Conservation (phyloP, 1,140 invertebrate species). For the Megalonaias nervosa region DNA sequence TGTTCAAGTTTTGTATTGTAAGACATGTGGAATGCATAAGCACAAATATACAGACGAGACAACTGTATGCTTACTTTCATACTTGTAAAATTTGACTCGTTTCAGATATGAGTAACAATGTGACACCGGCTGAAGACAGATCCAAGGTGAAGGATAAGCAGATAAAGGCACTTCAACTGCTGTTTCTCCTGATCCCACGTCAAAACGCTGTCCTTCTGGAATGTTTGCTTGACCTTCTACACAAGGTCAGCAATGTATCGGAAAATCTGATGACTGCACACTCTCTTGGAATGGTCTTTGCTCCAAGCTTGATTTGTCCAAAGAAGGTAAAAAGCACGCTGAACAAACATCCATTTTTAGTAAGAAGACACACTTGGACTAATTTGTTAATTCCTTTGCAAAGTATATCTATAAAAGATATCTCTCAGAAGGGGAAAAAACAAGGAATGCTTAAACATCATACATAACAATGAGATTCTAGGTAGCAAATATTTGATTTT, state of each 20-base stretch:
- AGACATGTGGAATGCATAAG: too few species aligned
- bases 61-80: too few species aligned
- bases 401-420: too few species aligned
- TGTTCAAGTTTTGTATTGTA: too few species aligned
- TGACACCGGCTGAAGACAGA: constrained; percentile 41
- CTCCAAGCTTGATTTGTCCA: constrained; percentile 92
- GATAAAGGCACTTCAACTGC: constrained; percentile 84
- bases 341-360: too few species aligned
- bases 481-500: too few species aligned
- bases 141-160: constrained; percentile 69
- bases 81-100: neutral
- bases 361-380: too few species aligned
- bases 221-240: constrained; percentile 82
- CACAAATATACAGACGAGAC: too few species aligned
- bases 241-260: constrained; percentile 80
- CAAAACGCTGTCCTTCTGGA: constrained; percentile 84
- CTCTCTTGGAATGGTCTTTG: constrained; percentile 91
- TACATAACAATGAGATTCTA: too few species aligned
- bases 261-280: constrained; percentile 91
- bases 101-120: constrained; percentile 70
- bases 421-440: too few species aligned
- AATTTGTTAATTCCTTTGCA: too few species aligned
- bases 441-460: too few species aligned
- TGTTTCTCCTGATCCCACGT: constrained; percentile 84
- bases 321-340: constrained; percentile 77